These are phyloP conservation scores for Heliconius hewitsoni DNA, from an alignment of 1,140 invertebrate species.

Conservation along the genomic window DNA sequence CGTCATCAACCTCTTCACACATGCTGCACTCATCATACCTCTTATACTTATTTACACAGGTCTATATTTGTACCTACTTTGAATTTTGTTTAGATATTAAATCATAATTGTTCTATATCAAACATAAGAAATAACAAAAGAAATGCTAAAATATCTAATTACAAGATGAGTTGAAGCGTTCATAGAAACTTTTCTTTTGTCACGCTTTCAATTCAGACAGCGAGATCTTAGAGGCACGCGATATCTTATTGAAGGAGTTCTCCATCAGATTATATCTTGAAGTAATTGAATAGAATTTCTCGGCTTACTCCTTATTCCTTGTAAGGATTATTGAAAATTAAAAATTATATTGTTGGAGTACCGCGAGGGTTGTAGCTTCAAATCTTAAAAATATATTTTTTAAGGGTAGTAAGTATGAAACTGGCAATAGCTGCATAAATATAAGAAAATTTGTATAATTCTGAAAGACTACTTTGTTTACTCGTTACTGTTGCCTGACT, in stretches of 20 bases:
- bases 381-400: no score
- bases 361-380: no score
- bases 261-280: slow-evolving; percentile 2
- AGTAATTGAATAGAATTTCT: slow-evolving; percentile 4
- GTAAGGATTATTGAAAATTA: slow-evolving; percentile 3
- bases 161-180: slow-evolving; percentile 32
- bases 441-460: no score
- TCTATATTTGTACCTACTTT: no score
- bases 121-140: neutral
- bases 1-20: no score
- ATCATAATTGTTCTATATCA: no score
- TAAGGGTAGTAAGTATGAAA: no score
- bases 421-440: no score
- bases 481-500: neutral
- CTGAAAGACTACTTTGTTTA: neutral
- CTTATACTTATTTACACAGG: no score
- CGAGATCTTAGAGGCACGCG: slow-evolving; percentile 47
- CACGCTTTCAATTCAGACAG: slow-evolving; percentile 70
- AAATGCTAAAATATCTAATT: slow-evolving; percentile 18
- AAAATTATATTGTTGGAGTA: neutral
- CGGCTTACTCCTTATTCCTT: neutral
- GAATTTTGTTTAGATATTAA: no score
- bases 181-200: slow-evolving; percentile 54
- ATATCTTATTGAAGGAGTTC: slow-evolving; percentile 13
- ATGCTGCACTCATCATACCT: no score